phyloP scores from a whole-genome alignment of 2,113 vertebrate species.

The Datnioides undecimradiatus region DNA sequence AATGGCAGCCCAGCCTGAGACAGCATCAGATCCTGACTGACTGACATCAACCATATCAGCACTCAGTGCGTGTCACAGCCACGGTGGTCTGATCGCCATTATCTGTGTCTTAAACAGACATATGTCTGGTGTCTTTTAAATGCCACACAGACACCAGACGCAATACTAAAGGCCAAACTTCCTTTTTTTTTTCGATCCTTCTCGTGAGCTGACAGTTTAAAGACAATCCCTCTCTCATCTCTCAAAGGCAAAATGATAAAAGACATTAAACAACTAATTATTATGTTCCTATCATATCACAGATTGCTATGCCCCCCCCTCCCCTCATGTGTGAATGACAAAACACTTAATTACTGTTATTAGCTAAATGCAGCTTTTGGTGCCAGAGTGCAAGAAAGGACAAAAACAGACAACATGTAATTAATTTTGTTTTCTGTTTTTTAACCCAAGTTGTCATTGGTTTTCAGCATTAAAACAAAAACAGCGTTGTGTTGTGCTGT shows the following conservation, averaged over 20 bases:
- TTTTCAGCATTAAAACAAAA: not conserved
- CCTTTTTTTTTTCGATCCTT: conserved; percentile 10
- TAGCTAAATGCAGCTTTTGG: conserved; percentile 3
- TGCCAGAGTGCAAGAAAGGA: not conserved
- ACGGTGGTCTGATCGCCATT: conserved; percentile 73
- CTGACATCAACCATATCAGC: conserved; percentile 67
- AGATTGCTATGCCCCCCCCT: not conserved
- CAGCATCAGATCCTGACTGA: conserved; percentile 42
- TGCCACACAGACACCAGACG: conserved; percentile 58
- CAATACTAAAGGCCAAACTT: conserved; percentile 19
- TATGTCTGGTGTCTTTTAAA: conserved; percentile 70
- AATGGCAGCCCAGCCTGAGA: not conserved
- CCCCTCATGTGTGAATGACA: conserved; percentile 17
- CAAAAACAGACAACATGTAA: conserved; percentile 14
- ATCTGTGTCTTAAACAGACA: conserved; percentile 67
- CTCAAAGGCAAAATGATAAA: conserved; percentile 8
- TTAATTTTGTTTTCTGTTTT: not conserved
- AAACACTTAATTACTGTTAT: conserved; percentile 34
- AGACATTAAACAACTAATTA: conserved; percentile 18
- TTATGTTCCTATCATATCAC: conserved; percentile 15
- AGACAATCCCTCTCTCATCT: conserved; percentile 11
- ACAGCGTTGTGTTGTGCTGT: not conserved
- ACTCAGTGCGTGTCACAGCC: conserved; percentile 40
- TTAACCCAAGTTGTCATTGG: not conserved
- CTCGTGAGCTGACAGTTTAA: conserved; percentile 26